A percentile compares a stretch with the other conserved stretches of the same genome.
phyloP scores from a whole-genome alignment of 2,797 vertebrate genomes.

The Menidia menidia region DNA sequence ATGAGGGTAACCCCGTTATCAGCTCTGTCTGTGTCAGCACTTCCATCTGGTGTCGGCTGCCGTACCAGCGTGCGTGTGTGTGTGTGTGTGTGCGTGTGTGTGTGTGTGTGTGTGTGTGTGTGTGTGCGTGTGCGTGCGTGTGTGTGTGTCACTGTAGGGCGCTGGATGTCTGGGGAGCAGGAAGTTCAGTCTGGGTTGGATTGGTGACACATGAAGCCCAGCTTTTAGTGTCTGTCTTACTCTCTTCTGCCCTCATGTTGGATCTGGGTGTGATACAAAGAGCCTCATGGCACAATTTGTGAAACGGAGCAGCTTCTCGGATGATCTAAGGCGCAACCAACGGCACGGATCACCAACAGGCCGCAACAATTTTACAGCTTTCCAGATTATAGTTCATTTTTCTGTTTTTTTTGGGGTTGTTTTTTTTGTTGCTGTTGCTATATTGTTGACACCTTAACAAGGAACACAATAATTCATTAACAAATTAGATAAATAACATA shows the following conservation, averaged over 20 bases:
- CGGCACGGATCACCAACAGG: neutral
- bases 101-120: neutral
- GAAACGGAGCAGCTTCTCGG: slow-evolving; percentile 2
- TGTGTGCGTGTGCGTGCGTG: slow-evolving; percentile 33
- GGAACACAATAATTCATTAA: neutral
- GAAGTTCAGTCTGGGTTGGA: slow-evolving; percentile 85
- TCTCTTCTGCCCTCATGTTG: slow-evolving; percentile 9
- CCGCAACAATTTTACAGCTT: neutral
- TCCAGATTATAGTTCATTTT: neutral
- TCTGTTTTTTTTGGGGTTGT: neutral
- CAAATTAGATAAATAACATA: slow-evolving; percentile 2
- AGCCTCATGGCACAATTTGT: neutral
- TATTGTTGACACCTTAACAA: neutral
- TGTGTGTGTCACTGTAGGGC: slow-evolving; percentile 62
- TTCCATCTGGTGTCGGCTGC: slow-evolving; percentile 84
- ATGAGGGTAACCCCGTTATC: slow-evolving; percentile 79
- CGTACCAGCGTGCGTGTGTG: slow-evolving; percentile 61
- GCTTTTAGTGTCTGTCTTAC: slow-evolving; percentile 46
- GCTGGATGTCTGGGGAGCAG: slow-evolving; percentile 77
- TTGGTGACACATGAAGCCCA: slow-evolving; percentile 82
- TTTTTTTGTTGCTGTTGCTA: neutral
- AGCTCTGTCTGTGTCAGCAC: slow-evolving; percentile 77
- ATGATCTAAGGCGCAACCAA: neutral
- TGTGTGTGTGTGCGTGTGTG: slow-evolving; percentile 17
- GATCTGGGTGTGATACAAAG: slow-evolving; percentile 10